Conservation (phyloP, 2,113 vertebrate genomes). For the Hydropotes inermis region DNA sequence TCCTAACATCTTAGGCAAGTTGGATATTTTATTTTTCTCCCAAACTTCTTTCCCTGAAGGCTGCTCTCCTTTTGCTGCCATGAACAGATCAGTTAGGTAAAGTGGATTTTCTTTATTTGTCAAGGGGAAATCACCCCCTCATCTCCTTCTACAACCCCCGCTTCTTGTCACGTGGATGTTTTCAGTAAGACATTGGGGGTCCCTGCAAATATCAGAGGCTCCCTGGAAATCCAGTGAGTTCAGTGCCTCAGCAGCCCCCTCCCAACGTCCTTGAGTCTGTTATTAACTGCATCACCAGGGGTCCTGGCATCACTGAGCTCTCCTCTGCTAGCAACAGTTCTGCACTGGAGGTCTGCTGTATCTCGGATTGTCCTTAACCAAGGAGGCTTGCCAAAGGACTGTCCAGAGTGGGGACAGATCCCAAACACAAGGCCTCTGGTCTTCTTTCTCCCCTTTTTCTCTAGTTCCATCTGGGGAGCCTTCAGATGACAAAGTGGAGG, state of each 20-base stretch:
- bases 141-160: neutral
- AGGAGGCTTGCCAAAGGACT: neutral
- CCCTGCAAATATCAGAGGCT: neutral
- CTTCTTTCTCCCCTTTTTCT: neutral
- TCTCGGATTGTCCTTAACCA: neutral
- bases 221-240: neutral
- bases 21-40: conserved; percentile 1
- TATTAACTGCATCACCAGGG: neutral
- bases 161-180: neutral
- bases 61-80: neutral
- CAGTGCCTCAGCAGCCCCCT: neutral
- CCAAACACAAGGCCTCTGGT: neutral
- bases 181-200: neutral
- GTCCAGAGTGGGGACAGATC: neutral
- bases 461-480: neutral
- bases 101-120: neutral
- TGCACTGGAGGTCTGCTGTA: neutral
- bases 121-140: neutral
- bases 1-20: neutral
- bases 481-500: neutral
- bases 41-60: neutral
- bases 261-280: neutral
- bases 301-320: neutral
- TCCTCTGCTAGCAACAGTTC: neutral
- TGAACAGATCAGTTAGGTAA: neutral